A percentile compares a stretch with the other conserved stretches of the same genome.
These are phyloP conservation scores for Podarcis lilfordi DNA, from an alignment of 2,797 vertebrate genomes.

Conservation along the genomic window DNA sequence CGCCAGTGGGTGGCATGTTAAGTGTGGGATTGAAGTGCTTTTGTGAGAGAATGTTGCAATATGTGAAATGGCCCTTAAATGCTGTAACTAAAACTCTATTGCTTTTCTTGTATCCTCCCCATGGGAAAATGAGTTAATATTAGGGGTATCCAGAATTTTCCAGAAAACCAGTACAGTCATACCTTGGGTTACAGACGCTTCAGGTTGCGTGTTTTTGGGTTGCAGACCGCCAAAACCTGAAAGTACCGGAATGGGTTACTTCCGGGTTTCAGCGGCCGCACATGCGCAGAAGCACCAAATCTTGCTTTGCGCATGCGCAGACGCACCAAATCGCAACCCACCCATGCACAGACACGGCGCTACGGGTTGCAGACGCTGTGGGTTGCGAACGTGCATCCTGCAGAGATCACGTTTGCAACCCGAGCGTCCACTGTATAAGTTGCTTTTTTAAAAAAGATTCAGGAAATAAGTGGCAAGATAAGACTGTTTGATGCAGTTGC, in stretches of 20 bases:
- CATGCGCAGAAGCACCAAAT: no score
- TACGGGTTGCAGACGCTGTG: no score
- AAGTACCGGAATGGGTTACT: no score
- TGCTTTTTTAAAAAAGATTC: background rate
- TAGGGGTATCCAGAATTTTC: background rate
- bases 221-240: no score
- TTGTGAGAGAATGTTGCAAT: background rate
- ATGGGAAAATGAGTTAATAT: background rate
- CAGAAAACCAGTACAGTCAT: background rate
- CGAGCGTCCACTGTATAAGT: background rate
- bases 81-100: background rate
- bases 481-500: background rate
- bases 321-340: no score
- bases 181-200: no score
- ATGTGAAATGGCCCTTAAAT: background rate
- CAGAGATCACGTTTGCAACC: no score
- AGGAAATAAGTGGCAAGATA: background rate
- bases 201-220: no score
- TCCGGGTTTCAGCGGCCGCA: no score
- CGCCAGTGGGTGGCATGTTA: background rate
- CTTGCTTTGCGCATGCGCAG: no score
- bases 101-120: background rate
- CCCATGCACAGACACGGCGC: no score
- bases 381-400: no score
- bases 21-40: background rate